Evolutionary conservation across 2,888 invertebrate genomes (phyloP), one percentile per base, ranked within the genome.

Genomic region (Xiphydria camelus): DNA sequence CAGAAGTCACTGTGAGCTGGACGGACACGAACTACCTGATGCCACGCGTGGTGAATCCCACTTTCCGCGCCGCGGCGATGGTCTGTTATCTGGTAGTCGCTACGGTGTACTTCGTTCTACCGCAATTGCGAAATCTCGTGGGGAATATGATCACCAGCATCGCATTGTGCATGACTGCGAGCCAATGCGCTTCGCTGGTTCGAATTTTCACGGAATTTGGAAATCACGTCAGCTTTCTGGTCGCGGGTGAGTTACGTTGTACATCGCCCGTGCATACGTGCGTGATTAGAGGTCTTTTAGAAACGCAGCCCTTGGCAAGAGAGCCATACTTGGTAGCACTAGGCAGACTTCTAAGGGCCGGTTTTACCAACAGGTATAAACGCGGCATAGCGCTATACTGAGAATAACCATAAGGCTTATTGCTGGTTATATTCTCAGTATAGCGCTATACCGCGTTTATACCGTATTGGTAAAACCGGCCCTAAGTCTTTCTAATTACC

Each of bases 101-200:
- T 4, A 82, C 91, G 33, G 83, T 91, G 49, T 91, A 91, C 68
- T 91, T 91, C 75, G 84, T 91, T 25, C 76, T 92, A 66, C 91
- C 91, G 9, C 90, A 91, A 38, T 76, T 92, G 43, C 78, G 90
- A 66, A 91, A 92, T 77, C 79, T 91, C 37, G 85, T 89, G 22
- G 91, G 91, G 2, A 91, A 91, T 70, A 91, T 91, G 53, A 83
- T 91, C 47, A 90, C 91, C 1, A 91, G 89, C 34, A 86, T 91
- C 66, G 85, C 85, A 45, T 68, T 91, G 31, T 91, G 91, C 64
- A 78, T 91, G 55, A 86, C 91, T 62, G 77, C 87, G 4, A 85
- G 85, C 57, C 89, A 91, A 73, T 84, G 85, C 4, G 89, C 91
- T 5, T 87, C 89, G 68, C 80, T 88, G 49, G 88, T 90, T 10